Base-by-base conservation (phyloP, 2,113 vertebrate species). In the Mobula hypostoma region DNA sequence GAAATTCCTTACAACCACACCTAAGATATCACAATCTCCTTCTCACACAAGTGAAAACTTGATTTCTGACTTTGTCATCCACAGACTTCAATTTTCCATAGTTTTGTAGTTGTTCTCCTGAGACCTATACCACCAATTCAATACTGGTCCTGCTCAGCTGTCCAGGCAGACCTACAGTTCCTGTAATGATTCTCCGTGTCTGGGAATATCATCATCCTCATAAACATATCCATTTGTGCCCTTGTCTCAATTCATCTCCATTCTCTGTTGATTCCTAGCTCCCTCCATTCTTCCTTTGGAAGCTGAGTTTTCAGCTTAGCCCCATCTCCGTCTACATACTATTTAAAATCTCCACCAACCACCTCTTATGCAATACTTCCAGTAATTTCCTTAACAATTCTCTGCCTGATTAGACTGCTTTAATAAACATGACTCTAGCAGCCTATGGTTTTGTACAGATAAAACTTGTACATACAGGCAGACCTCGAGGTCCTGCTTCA, bases 401-500 rank as follows among this genome's bases (percentile, higher is more conserved):
- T 8, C 83, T 63, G 56, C 24, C 61, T 63, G 83, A 27, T 63
- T 63, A 61, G 58, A 88, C 27, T 63, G 58, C 58, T 63, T 12
- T 24, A 15, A 24, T 58, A n/a, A 88, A 63, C 14, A 68, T 7
- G 8, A 14, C 15, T 63, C 24, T 11, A 58, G 8, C 21, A 83
- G 48, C 21, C 7, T 7, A 87, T 29, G 27, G 56, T 15, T 32
- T 36, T 15, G 2, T 36, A 94, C 79, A 94, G 94, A 95, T 79
- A 94, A 94, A 95, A 94, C 94, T 95, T 94, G 95, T 95, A 99
- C 98, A 97, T 96, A 99, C 99, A 95, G 98, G 98, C 94, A 99
- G 95, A 68, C 99, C 99, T 94, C 98, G 98, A 95, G 97, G 97
- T 94, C 99, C 99, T 91, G 96, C 94, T 95, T 99, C 98, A 94